phyloP scores from a whole-genome alignment of 2,888 invertebrate species.

The Cylindroiulus punctatus region DNA sequence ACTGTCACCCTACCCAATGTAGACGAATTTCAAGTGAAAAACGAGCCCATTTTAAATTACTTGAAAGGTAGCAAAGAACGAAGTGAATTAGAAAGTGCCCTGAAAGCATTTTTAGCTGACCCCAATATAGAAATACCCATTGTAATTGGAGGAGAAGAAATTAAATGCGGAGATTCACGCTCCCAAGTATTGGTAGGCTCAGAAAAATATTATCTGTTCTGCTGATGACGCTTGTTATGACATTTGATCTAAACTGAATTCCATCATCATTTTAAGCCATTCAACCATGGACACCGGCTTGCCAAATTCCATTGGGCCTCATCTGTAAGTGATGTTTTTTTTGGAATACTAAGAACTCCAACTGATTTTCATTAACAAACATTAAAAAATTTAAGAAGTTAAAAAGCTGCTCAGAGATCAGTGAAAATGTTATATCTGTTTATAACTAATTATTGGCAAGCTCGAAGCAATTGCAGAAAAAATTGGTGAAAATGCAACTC shows the following conservation, averaged over 20 bases:
- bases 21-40: constrained; percentile 76
- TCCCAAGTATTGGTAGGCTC: constrained; percentile 78
- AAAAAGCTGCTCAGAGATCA: not conserved
- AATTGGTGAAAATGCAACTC: no score
- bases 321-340: constrained; percentile 67
- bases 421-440: no score
- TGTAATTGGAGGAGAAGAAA: constrained; percentile 92
- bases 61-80: constrained; percentile 85
- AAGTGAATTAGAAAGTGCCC: constrained; percentile 74
- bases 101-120: constrained; percentile 72
- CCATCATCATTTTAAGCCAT: constrained; percentile 77
- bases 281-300: constrained; percentile 85
- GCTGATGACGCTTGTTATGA: not conserved
- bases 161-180: constrained; percentile 77
- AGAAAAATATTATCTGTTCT: not conserved
- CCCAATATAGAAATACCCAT: constrained; percentile 89
- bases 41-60: constrained; percentile 86
- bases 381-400: no score
- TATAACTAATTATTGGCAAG: no score
- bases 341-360: not conserved
- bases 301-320: constrained; percentile 94
- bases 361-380: not conserved
- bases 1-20: constrained; percentile 66
- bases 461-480: no score
- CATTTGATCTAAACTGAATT: not conserved